Base-by-base conservation (phyloP, 2,113 vertebrate genomes). In the Laticauda laticaudata region DNA sequence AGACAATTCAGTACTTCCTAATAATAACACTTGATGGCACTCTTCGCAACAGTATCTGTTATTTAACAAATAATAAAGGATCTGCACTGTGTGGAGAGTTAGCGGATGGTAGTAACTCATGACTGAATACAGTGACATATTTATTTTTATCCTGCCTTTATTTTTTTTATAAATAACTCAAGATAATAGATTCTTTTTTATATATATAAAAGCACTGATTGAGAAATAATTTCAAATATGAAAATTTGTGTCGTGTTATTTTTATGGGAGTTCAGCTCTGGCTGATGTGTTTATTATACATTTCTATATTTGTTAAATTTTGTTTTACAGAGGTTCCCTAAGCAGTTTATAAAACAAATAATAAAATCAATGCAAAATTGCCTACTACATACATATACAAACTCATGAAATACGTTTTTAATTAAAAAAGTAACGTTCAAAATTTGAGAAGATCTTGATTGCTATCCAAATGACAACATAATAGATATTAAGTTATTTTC, bases 11-110 rank as follows among this genome's bases (percentile, higher is more conserved):
- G 53, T 57, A 23, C 56, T 90, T 90, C 92, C 92, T 51, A 64
- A n/a, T 14, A 57, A 87, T 93, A 90, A 93, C 92, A 90, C 92
- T 90, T 93, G 92, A 90, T 93, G 92, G 92, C 92, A 93, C 45
- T 93, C 92, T 93, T 45, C 29, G 89, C 92, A 93, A 93, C 45
- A 90, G 43, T 93, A 93, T 93, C 75, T 26, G n/a, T 86, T 86
- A 86, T 87, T 57, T 90, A 87, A 86, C 56, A 81, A 81, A 39
- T 81, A 81, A 81, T 81, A 43, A 20, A 43, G 18, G 75, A 39
- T 1, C 75, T 81, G 18, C 43, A 43, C 7, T 81, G 34, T 81
- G 39, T 54, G 14, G 24, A n/a, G 11, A 86, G 43, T 7, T 88
- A 48, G 53, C 1, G 20, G 29, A 12, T 57, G 39, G 10, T 39